Evolutionary conservation across 2,113 vertebrate species (phyloP).

Genomic region (Anarrhichthys ocellatus): DNA sequence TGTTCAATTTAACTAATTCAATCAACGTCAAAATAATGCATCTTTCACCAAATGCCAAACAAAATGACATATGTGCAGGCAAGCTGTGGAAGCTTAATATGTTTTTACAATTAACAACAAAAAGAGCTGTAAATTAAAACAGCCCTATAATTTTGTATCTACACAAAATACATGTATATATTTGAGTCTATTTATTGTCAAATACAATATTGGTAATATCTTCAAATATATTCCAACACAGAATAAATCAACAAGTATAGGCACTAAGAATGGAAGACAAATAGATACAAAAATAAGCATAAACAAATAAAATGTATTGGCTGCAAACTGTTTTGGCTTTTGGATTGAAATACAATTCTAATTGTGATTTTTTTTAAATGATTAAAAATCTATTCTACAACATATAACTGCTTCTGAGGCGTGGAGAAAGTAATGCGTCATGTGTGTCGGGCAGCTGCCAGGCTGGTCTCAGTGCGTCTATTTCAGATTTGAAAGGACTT

Average conservation of each 20-base stretch:
- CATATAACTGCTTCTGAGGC: not conserved
- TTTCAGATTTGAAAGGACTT: constrained; percentile 19
- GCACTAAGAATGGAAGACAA: not conserved
- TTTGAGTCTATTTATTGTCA: not conserved
- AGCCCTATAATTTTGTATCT: not conserved
- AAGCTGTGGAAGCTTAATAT: not conserved
- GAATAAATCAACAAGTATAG: not conserved
- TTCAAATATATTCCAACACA: not conserved
- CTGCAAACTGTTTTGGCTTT: not conserved
- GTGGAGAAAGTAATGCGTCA: not conserved
- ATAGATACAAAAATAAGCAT: not conserved
- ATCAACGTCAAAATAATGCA: not conserved
- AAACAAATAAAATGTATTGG: not conserved
- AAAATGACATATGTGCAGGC: not conserved
- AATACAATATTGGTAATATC: not conserved
- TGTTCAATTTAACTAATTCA: not conserved
- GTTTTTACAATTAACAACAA: not conserved
- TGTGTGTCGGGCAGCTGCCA: not conserved
- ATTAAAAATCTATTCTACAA: not conserved
- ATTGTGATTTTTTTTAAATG: not conserved
- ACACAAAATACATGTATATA: not conserved
- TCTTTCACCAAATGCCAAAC: not conserved
- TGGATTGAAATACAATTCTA: not conserved
- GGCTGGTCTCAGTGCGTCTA: constrained; percentile 2
- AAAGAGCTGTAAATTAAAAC: not conserved